Conservation (phyloP, 1,140 invertebrate genomes). For the Macrocentrus cingulum region DNA sequence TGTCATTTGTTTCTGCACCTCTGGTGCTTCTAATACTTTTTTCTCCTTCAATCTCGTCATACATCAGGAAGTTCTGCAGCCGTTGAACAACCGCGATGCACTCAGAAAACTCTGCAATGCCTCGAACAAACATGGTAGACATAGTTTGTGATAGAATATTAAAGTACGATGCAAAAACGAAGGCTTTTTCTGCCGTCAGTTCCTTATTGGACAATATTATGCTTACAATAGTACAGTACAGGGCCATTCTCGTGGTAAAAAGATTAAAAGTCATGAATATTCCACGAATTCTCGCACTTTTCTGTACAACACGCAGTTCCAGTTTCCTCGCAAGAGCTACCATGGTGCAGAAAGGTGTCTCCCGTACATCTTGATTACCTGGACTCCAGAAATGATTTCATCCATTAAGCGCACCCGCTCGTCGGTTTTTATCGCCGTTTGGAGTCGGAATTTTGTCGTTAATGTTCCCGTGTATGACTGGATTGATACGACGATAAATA, state of each 20-base stretch:
- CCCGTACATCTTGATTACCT: constrained; percentile 85
- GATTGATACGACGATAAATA: constrained; percentile 72
- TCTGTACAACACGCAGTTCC: constrained; percentile 66
- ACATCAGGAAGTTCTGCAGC: constrained; percentile 60
- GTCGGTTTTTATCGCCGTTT: constrained; percentile 72
- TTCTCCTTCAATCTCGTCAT: constrained; percentile 56
- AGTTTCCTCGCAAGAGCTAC: constrained; percentile 63
- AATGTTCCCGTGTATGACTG: constrained; percentile 72
- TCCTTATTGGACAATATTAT: constrained; percentile 61
- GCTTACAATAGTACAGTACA: constrained; percentile 67
- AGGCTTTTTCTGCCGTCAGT: constrained; percentile 64
- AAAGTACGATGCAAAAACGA: constrained; percentile 69
- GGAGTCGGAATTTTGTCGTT: constrained; percentile 64
- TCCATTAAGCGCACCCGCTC: constrained; percentile 77
- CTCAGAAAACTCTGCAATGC: constrained; percentile 67
- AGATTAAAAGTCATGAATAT: constrained; percentile 74
- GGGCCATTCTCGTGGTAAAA: constrained; percentile 68
- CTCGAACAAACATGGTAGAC: constrained; percentile 71
- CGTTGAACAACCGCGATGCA: constrained; percentile 64
- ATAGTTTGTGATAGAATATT: constrained; percentile 67
- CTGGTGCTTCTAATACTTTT: constrained; percentile 14
- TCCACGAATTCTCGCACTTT: constrained; percentile 69
- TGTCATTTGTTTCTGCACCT: not conserved
- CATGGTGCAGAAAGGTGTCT: constrained; percentile 68
- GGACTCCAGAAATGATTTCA: constrained; percentile 72